Base-by-base conservation (phyloP, 2,113 vertebrate genomes). In the Nanorana parkeri region DNA sequence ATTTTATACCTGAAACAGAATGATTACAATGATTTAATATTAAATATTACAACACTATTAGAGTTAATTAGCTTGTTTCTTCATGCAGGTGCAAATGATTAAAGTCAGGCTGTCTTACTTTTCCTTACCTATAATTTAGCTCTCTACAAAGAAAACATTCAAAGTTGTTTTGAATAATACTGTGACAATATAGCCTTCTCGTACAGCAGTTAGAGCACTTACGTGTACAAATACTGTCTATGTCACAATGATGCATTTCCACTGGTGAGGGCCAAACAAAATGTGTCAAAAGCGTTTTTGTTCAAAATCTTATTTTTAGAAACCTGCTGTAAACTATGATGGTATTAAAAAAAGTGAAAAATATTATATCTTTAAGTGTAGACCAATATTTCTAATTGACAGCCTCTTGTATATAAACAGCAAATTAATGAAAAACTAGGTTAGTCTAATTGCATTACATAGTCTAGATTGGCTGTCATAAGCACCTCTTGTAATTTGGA, bases 191-290 rank as follows among this genome's bases (percentile, higher is more conserved):
- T 73, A 73, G 54, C 51, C 52, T 73, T 73, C 54, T 55, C 23
- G 28, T n/a, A 17, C 13, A 72, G 68, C 69, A 73, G 54, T 73
- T 55, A 73, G 69, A 73, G 51, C 69, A 73, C 69, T 73, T 73
- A 73, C 17, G 29, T 73, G 20, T 19, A 29, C 55, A 26, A 73
- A 73, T n/a, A 26, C 52, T 56, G 51, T 73, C 54, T 56, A 32
- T 67, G 24, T 73, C 51, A 73, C 24, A n/a, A 56, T 29, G 23
- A 52, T 56, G 19, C n/a, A 55, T 72, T 72, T 72, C 3, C 28
- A n/a, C 29, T 29, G 41, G 41, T 47, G 19, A 73, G 11, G 52
- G 17, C 24, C 17, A 73, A 56, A 71, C 69, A 54, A 56, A 73
- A 73, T 73, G 3, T 10, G 41, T 47, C 41, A 15, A 47, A 47